Evolutionary conservation across 1,140 invertebrate genomes (phyloP).

Genomic region (Solenopsis invicta): DNA sequence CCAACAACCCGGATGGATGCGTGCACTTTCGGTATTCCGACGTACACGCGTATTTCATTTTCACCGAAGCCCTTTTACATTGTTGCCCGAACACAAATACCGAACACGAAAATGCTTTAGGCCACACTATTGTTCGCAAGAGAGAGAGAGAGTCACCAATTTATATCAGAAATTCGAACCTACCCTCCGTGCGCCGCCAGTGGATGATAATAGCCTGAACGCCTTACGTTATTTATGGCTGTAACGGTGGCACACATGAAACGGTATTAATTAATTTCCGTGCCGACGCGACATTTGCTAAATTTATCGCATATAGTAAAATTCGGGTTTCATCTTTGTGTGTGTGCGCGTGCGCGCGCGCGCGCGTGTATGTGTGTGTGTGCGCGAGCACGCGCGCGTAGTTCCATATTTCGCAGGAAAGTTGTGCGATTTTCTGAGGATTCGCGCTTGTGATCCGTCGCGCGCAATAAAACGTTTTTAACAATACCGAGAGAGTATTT

Average conservation of each 20-base stretch:
- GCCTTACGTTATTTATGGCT: constrained; percentile 57
- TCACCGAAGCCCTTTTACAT: constrained; percentile 53
- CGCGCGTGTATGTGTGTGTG: too few species aligned
- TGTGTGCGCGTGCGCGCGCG: not conserved
- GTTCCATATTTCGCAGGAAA: constrained; percentile 21
- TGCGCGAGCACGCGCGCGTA: not conserved
- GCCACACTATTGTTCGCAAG: constrained; percentile 33
- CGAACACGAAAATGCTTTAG: constrained; percentile 58
- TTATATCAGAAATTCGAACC: constrained; percentile 53
- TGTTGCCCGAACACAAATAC: constrained; percentile 44
- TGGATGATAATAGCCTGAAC: constrained; percentile 26
- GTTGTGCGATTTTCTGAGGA: constrained; percentile 3
- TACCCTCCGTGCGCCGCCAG: not conserved
- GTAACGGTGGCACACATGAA: not conserved
- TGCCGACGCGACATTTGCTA: not conserved
- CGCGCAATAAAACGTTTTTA: constrained; percentile 23
- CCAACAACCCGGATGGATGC: constrained; percentile 25
- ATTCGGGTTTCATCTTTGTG: not conserved
- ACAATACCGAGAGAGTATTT: constrained; percentile 30
- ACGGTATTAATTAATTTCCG: constrained; percentile 50
- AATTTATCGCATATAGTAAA: constrained; percentile 29
- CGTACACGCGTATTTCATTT: constrained; percentile 19
- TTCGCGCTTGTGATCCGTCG: constrained; percentile 6
- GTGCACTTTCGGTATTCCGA: constrained; percentile 34
- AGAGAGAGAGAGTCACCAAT: constrained; percentile 36